These are phyloP conservation scores for Cosmorhoe ocellata DNA, from an alignment of 2,888 invertebrate species.

Conservation along the genomic window DNA sequence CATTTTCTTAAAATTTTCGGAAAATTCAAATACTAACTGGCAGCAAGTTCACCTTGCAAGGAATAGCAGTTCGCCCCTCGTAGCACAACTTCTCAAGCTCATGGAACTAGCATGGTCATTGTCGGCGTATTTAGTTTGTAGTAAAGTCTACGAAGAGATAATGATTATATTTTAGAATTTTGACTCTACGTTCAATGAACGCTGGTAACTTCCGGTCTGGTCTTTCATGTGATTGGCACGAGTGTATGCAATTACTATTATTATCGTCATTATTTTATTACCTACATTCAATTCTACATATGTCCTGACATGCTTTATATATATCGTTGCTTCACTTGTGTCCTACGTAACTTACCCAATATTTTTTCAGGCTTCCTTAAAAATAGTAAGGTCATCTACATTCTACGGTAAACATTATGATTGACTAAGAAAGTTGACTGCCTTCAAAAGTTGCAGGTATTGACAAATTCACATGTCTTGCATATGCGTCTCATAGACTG, in stretches of 20 bases:
- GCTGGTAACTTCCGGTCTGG: too few species aligned
- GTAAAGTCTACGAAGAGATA: background rate
- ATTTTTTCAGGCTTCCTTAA: too few species aligned
- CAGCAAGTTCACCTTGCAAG: slow-evolving; percentile 48
- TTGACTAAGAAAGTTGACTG: slow-evolving; percentile 8
- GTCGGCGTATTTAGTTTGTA: slow-evolving; percentile 18
- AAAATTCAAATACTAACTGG: slow-evolving; percentile 6
- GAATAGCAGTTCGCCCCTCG: slow-evolving; percentile 47
- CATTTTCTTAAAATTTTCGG: too few species aligned
- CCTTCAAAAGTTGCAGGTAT: slow-evolving; percentile 16
- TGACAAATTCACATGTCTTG: slow-evolving; percentile 11
- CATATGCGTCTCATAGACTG: slow-evolving; percentile 3
- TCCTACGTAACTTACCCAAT: background rate
- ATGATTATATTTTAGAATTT: too few species aligned
- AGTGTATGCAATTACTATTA: too few species aligned
- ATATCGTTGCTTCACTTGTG: background rate
- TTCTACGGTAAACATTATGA: background rate
- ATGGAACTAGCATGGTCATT: slow-evolving; percentile 36
- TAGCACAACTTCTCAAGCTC: slow-evolving; percentile 38
- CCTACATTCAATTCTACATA: too few species aligned
- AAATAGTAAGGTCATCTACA: slow-evolving; percentile 3
- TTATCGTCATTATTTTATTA: too few species aligned
- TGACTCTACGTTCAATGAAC: too few species aligned
- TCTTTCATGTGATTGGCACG: too few species aligned
- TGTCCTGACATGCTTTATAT: too few species aligned